Conservation (phyloP, 1,140 invertebrate species). For the Chrysomallon squamiferum region DNA sequence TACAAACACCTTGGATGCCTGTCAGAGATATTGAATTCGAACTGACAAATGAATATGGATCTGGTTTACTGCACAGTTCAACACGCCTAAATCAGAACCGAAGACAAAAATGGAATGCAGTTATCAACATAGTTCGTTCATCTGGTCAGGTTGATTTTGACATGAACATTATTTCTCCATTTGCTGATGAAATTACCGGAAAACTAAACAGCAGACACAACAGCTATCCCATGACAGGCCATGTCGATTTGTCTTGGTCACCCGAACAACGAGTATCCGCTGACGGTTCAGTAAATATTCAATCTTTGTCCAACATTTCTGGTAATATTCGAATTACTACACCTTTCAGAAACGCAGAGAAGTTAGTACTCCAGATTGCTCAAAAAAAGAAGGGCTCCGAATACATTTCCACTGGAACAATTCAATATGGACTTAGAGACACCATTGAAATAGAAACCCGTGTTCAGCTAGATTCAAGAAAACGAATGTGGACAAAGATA, state of each 20-base stretch:
- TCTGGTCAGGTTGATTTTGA: background rate
- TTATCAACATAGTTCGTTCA: background rate
- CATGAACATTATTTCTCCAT: slow-evolving; percentile 4
- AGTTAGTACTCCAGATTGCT: slow-evolving; percentile 9
- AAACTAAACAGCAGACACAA: slow-evolving; percentile 7
- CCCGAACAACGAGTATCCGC: background rate
- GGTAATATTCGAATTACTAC: slow-evolving; percentile 17
- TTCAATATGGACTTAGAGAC: slow-evolving; percentile 17
- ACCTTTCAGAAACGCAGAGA: slow-evolving; percentile 15
- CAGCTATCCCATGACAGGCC: slow-evolving; percentile 9
- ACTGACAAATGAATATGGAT: slow-evolving; percentile 7
- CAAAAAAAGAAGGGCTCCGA: slow-evolving; percentile 9
- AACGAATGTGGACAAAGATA: background rate
- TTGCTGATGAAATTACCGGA: slow-evolving; percentile 7
- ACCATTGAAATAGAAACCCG: slow-evolving; percentile 8
- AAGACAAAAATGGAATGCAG: background rate
- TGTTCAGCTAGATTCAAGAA: background rate
- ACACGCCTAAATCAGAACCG: background rate
- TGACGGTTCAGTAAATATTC: slow-evolving; percentile 6
- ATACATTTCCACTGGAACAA: slow-evolving; percentile 3
- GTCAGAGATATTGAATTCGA: slow-evolving; percentile 10
- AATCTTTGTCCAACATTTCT: slow-evolving; percentile 1
- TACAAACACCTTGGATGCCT: slow-evolving; percentile 16
- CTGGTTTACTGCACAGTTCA: background rate
- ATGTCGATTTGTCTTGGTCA: slow-evolving; percentile 9